Conservation (phyloP, 2,797 vertebrate species). For the Eospalax fontanierii region DNA sequence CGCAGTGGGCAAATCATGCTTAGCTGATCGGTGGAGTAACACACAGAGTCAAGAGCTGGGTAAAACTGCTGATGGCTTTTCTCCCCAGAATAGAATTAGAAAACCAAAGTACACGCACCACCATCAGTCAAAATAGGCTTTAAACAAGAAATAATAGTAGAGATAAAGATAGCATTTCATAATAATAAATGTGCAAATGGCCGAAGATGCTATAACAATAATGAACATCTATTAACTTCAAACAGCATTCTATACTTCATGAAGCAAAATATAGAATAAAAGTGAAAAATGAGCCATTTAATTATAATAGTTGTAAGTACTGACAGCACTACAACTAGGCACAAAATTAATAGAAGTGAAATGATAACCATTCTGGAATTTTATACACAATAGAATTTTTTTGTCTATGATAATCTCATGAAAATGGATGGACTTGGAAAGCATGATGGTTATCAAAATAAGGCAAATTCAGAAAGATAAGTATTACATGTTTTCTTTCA, state of each 20-base stretch:
- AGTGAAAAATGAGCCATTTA: neutral
- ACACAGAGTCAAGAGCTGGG: too few relatives aligned
- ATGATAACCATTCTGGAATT: too few relatives aligned
- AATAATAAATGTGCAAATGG: neutral
- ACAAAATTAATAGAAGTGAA: neutral
- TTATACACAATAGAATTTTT: neutral
- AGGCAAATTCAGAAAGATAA: too few relatives aligned
- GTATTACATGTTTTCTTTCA: too few relatives aligned
- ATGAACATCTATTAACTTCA: neutral
- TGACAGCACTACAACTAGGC: neutral
- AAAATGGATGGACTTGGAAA: too few relatives aligned
- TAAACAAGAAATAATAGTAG: neutral
- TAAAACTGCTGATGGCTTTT: too few relatives aligned
- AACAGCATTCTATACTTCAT: neutral
- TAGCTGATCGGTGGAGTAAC: too few relatives aligned
- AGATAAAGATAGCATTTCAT: neutral
- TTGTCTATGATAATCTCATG: neutral
- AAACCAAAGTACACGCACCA: too few relatives aligned
- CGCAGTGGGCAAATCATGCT: too few relatives aligned
- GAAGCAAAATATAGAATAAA: neutral
- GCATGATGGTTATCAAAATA: too few relatives aligned
- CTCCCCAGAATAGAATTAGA: neutral
- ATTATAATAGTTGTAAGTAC: neutral
- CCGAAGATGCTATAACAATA: neutral
- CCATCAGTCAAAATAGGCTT: neutral